These are phyloP conservation scores for Tympanuchus pallidicinctus DNA, from an alignment of 2,113 vertebrate genomes.

Conservation along the genomic window DNA sequence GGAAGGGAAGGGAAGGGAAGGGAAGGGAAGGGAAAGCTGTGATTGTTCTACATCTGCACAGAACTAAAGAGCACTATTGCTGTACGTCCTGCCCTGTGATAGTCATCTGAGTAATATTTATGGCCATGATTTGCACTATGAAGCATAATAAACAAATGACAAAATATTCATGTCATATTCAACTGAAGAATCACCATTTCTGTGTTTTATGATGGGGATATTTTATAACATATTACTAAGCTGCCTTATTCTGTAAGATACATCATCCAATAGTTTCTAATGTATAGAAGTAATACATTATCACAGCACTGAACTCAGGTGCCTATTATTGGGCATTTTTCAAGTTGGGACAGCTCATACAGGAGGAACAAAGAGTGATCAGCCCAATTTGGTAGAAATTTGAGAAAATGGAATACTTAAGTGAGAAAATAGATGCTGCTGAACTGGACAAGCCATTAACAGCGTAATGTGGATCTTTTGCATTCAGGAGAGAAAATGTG, in stretches of 20 bases:
- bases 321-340: slow-evolving; percentile 38
- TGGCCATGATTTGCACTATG: neutral
- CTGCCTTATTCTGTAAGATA: neutral
- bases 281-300: neutral
- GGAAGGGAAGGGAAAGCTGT: accelerated
- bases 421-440: neutral
- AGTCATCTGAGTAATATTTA: slow-evolving; percentile 1
- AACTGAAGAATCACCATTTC: neutral
- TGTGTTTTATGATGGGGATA: neutral
- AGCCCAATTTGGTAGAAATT: neutral
- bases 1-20: no score
- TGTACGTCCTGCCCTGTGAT: neutral
- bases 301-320: neutral
- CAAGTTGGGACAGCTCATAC: neutral
- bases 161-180: neutral
- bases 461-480: neutral
- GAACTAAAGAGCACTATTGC: neutral
- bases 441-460: neutral
- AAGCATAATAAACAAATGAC: slow-evolving; percentile 4
- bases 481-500: neutral
- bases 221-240: slow-evolving; percentile 18
- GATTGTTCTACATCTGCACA: neutral
- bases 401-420: slow-evolving; percentile 29
- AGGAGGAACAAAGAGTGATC: neutral
- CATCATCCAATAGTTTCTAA: neutral